A percentile compares a stretch with the other conserved stretches of the same genome.
phyloP scores from a whole-genome alignment of 2,113 vertebrate species.

The Thymallus thymallus region DNA sequence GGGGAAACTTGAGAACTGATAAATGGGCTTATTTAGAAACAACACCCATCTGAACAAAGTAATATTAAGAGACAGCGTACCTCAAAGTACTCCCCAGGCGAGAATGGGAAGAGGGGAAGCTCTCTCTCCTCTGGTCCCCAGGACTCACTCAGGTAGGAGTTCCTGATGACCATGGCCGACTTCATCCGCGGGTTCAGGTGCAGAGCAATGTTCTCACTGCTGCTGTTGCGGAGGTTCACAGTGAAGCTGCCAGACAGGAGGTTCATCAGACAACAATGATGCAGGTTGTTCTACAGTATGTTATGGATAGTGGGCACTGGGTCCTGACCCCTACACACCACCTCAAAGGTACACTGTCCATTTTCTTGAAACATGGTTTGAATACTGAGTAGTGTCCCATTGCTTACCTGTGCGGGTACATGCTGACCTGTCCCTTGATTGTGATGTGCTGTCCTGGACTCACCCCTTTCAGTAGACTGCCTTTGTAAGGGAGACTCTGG shows the following conservation, averaged over 20 bases:
- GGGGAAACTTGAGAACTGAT: too few relatives aligned
- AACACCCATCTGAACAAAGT: too few relatives aligned
- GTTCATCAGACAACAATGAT: background rate
- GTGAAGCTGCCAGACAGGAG: constrained; percentile 68
- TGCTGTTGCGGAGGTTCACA: constrained; percentile 79
- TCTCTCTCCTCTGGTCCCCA: constrained; percentile 92
- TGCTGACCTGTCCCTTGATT: constrained; percentile 86
- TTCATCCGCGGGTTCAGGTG: constrained; percentile 89
- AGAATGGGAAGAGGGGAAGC: constrained; percentile 85
- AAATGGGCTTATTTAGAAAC: background rate
- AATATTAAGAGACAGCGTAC: constrained; percentile 61
- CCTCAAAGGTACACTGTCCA: background rate
- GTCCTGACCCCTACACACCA: background rate
- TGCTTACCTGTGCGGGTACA: constrained; percentile 81
- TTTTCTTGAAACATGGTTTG: background rate
- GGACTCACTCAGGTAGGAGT: constrained; percentile 85
- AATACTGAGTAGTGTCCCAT: background rate
- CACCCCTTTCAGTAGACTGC: constrained; percentile 78
- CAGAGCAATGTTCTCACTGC: constrained; percentile 85
- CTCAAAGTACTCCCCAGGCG: constrained; percentile 94
- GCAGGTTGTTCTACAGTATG: background rate
- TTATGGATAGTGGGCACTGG: background rate
- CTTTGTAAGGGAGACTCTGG: constrained; percentile 84
- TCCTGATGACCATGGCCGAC: constrained; percentile 82
- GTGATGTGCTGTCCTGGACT: constrained; percentile 81